Conservation (phyloP, 2,113 vertebrate species). For the Thomomys bottae region DNA sequence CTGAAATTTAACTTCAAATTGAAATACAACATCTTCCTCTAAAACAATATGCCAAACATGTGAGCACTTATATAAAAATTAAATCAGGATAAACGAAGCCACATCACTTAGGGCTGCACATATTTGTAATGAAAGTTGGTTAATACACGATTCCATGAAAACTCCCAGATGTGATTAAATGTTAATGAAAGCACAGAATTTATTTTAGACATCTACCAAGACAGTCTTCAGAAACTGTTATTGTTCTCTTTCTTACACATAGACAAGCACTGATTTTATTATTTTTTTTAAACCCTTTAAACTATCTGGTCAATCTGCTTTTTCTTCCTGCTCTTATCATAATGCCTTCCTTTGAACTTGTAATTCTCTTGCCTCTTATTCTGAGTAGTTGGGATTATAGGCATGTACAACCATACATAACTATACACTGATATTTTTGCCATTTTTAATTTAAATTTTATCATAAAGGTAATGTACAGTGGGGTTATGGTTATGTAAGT, state of each 20-base stretch:
- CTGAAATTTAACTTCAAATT: constrained; percentile 20
- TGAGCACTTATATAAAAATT: not conserved
- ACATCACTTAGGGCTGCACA: not conserved
- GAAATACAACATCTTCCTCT: not conserved
- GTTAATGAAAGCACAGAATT: not conserved
- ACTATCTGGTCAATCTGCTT: no score
- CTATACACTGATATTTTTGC: not conserved
- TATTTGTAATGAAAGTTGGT: not conserved
- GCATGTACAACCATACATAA: no score
- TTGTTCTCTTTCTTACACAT: not conserved
- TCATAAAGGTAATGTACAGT: no score
- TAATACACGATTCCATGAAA: not conserved
- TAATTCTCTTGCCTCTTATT: no score
- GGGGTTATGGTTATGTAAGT: no score
- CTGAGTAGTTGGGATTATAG: no score
- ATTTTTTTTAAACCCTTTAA: not conserved
- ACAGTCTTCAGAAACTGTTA: not conserved
- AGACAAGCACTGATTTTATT: not conserved
- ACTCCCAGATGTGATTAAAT: not conserved
- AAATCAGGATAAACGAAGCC: constrained; percentile 18
- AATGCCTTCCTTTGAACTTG: no score
- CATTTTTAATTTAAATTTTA: no score
- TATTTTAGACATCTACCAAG: not conserved
- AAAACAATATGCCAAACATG: not conserved
- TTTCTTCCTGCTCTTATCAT: no score